A percentile compares a stretch with the other conserved stretches of the same genome.
phyloP scores from a whole-genome alignment of 2,888 invertebrate genomes.

The Alviniconcha strummeri region DNA sequence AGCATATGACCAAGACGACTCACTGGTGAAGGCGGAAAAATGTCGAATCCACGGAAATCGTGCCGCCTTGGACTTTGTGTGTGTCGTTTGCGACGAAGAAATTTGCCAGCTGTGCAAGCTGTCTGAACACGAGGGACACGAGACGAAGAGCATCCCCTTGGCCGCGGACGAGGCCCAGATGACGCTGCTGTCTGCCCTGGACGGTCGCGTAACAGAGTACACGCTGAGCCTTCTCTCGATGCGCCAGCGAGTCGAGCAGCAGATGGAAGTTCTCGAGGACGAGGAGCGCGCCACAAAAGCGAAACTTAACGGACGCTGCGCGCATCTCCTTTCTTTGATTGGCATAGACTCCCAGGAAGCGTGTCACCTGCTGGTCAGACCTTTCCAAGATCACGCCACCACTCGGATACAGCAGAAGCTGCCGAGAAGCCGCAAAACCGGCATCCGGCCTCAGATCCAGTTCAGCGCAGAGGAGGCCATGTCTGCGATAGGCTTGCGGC shows the following conservation, averaged over 20 bases:
- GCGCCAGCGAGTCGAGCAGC: neutral
- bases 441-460: neutral
- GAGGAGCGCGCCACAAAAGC: neutral
- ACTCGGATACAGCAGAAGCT: neutral
- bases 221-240: neutral
- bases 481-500: neutral
- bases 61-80: neutral
- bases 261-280: neutral
- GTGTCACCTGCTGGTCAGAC: too few species aligned
- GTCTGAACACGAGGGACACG: conserved; percentile 16
- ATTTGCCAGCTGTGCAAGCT: conserved; percentile 20
- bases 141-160: neutral
- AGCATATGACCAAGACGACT: too few species aligned
- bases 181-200: neutral
- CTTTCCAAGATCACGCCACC: neutral
- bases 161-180: conserved; percentile 1
- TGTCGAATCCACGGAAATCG: conserved; percentile 1
- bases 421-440: neutral
- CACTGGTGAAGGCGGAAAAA: too few species aligned
- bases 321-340: neutral
- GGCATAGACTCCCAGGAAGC: neutral
- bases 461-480: neutral
- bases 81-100: neutral
- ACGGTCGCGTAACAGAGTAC: neutral
- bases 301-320: neutral